Percentiles rank a stretch among this genome's conserved stretches.
Conservation (phyloP, 2,888 invertebrate species). For the Resseliella maxima region DNA sequence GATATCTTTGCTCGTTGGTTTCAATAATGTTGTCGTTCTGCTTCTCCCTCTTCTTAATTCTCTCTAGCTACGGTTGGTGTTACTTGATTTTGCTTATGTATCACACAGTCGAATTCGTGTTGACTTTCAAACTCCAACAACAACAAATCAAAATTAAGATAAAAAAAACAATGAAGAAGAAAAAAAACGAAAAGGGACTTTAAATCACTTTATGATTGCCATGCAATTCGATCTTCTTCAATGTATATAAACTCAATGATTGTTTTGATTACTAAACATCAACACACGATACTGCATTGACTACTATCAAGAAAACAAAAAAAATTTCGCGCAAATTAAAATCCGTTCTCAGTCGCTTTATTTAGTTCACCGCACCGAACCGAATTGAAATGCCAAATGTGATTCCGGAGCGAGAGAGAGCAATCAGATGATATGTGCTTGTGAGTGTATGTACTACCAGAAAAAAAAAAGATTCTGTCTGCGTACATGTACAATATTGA, state of each 20-base stretch:
- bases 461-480: not conserved
- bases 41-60: not conserved
- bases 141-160: too few relatives aligned
- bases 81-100: not conserved
- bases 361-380: slow-evolving; percentile 38
- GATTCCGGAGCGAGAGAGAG: slow-evolving; percentile 6
- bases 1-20: slow-evolving; percentile 1
- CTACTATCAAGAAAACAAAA: slow-evolving; percentile 4
- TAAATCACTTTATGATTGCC: not conserved
- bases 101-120: not conserved
- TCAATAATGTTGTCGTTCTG: not conserved
- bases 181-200: not conserved
- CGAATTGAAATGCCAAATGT: slow-evolving; percentile 23
- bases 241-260: not conserved
- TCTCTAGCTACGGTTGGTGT: not conserved
- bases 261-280: slow-evolving; percentile 32
- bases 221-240: not conserved
- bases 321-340: slow-evolving; percentile 16
- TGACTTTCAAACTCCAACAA: too few relatives aligned
- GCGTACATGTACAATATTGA: not conserved
- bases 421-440: slow-evolving; percentile 53
- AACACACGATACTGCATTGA: not conserved
- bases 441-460: not conserved
- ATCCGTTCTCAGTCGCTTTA: slow-evolving; percentile 14
- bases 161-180: not conserved